Base-by-base conservation (phyloP, 2,888 invertebrate species). In the Diadegma fenestrale region DNA sequence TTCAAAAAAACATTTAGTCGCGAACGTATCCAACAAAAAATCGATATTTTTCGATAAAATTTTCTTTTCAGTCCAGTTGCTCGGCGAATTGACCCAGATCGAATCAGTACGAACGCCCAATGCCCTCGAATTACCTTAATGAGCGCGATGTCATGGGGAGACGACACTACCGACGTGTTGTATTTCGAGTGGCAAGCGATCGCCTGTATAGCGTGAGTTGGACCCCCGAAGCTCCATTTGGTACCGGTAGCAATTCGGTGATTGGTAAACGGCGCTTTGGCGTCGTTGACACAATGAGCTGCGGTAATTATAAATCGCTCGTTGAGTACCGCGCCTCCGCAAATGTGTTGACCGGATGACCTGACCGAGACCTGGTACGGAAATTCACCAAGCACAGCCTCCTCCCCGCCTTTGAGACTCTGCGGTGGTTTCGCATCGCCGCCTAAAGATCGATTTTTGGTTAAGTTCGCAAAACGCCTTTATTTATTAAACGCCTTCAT, bases 111-210 rank as follows among this genome's bases (percentile, higher is more conserved):
- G 8, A 19, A 19, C 51, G 7, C 19, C 2, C 14, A 12, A 43
- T 3, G 17, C 1, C 12, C 12, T 19, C 19, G 4, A 73, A 73
- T 82, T 66, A 87, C 87, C 58, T 76, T 76, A 22, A 87, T 58
- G 48, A 87, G 66, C 41, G 85, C 85, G 37, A 87, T 48, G 63
- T 87, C 87, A 33, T 81, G 14, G 17, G 68, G 66, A 17, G 76
- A 76, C n/a, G 33, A 64, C 0, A 22, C 14, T 10, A 30, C 30
- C 0, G n/a, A 14, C 7, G 4, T n/a, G 12, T 41, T 6, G 26
- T 83, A 85, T 6, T 30, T 3, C 17, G 26, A 26, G 22, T 87
- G 79, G 8, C 26, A 37, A 3, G 41, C 7, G 19, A 71, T 12
- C 12, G 22, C 58, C 58, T 64, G 37, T 0, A 81, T 68, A 10